phyloP scores from a whole-genome alignment of 2,113 vertebrate species.

The Embiotoca jacksoni region DNA sequence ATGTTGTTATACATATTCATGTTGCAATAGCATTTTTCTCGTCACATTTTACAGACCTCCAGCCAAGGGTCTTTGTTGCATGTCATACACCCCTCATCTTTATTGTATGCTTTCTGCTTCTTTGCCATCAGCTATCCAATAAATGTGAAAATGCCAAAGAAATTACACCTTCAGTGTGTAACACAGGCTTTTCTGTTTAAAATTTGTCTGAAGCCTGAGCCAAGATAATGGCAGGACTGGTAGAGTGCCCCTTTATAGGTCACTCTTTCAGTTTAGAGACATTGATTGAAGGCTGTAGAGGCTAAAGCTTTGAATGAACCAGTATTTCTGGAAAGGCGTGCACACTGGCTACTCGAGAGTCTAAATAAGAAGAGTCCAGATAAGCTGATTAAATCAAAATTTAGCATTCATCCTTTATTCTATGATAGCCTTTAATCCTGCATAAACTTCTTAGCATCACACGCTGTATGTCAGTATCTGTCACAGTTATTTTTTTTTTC shows the following conservation, averaged over 20 bases:
- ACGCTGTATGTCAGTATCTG: conserved; percentile 2
- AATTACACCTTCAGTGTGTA: not conserved
- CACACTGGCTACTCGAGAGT: conserved; percentile 12
- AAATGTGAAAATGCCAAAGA: not conserved
- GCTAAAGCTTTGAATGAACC: not conserved
- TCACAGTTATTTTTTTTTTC: conserved; percentile 2
- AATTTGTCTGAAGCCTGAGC: not conserved
- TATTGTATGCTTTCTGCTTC: not conserved
- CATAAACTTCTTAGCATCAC: conserved; percentile 36
- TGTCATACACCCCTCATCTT: not conserved
- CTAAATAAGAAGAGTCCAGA: conserved; percentile 33
- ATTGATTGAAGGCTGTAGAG: not conserved
- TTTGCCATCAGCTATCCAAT: not conserved
- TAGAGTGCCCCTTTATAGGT: too few relatives aligned
- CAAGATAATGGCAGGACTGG: not conserved
- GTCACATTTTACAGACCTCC: too few relatives aligned
- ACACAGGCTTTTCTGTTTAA: not conserved
- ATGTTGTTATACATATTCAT: too few relatives aligned
- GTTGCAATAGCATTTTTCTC: too few relatives aligned
- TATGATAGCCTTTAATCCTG: conserved; percentile 53
- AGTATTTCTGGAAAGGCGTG: conserved; percentile 3
- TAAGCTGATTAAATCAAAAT: conserved; percentile 57
- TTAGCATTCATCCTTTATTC: conserved; percentile 29
- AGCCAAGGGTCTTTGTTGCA: too few relatives aligned
- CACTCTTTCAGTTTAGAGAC: too few relatives aligned